A percentile compares a stretch with the other conserved stretches of the same genome.
Conservation (phyloP, 2,888 invertebrate genomes). For the Leptinotarsa peninsularis region DNA sequence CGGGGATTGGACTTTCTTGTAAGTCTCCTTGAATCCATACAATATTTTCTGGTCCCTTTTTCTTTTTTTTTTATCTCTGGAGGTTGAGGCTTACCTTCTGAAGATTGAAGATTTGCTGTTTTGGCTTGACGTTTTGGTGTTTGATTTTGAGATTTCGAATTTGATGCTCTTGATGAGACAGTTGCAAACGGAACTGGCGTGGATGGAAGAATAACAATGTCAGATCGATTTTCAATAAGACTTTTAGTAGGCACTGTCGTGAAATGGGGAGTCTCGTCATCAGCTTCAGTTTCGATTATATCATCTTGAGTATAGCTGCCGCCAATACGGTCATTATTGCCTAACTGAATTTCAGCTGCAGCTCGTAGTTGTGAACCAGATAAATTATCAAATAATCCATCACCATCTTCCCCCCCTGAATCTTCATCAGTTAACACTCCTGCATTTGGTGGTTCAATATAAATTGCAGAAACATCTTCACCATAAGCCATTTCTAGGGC, state of each 20-base stretch:
- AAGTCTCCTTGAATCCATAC: too few species aligned
- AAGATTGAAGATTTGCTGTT: too few species aligned
- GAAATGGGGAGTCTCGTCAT: not conserved
- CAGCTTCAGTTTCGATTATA: conserved; percentile 1
- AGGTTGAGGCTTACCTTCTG: too few species aligned
- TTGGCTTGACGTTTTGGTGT: too few species aligned
- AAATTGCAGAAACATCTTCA: conserved; percentile 8
- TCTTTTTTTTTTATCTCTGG: too few species aligned
- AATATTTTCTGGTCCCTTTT: too few species aligned
- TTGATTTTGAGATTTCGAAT: too few species aligned
- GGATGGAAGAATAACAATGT: too few species aligned
- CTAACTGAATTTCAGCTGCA: conserved; percentile 7
- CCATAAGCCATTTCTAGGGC: conserved; percentile 11
- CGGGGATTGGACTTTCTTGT: too few species aligned
- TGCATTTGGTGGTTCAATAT: conserved; percentile 24
- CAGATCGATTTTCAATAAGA: too few species aligned
- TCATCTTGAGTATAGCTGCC: conserved; percentile 1
- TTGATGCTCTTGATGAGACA: too few species aligned
- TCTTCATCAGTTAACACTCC: conserved; percentile 25
- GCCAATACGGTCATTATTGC: conserved; percentile 7
- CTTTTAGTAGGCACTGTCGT: not conserved
- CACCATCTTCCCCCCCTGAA: conserved; percentile 22
- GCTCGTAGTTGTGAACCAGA: conserved; percentile 21
- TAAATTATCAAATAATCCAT: conserved; percentile 9
- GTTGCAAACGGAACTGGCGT: too few species aligned